Percentiles rank a stretch among this genome's conserved stretches.
These are phyloP conservation scores for Halcyon badia DNA, from an alignment of 2,797 vertebrate species.

Conservation along the genomic window DNA sequence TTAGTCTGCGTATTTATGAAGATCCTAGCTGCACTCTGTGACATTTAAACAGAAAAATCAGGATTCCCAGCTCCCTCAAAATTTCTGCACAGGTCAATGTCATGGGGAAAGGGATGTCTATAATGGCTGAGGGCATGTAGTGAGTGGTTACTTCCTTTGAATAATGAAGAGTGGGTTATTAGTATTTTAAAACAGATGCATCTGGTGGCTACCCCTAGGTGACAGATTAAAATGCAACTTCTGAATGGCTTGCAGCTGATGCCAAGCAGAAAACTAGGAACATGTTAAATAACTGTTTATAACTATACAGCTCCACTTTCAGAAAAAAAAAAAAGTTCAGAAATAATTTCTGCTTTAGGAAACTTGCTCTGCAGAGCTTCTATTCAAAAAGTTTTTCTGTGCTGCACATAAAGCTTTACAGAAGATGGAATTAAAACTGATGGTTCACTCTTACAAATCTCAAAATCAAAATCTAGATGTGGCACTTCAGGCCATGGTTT, in stretches of 20 bases:
- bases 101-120: neutral
- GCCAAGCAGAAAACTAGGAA: neutral
- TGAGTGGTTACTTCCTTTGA: neutral
- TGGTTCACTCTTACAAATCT: neutral
- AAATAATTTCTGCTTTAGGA: neutral
- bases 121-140: neutral
- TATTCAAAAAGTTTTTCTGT: neutral
- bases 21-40: neutral
- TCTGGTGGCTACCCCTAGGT: neutral
- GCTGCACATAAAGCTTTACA: neutral
- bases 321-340: neutral
- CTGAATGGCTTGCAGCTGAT: neutral
- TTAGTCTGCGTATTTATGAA: neutral
- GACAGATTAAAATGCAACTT: neutral
- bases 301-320: neutral
- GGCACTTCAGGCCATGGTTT: no score
- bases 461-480: neutral
- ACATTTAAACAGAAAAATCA: neutral
- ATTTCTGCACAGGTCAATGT: neutral
- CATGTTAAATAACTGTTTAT: neutral
- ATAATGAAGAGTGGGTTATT: neutral
- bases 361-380: neutral
- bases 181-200: neutral
- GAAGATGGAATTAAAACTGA: neutral
- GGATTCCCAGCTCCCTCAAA: neutral